phyloP scores from a whole-genome alignment of 2,113 vertebrate genomes.

The Malaclemys terrapin region DNA sequence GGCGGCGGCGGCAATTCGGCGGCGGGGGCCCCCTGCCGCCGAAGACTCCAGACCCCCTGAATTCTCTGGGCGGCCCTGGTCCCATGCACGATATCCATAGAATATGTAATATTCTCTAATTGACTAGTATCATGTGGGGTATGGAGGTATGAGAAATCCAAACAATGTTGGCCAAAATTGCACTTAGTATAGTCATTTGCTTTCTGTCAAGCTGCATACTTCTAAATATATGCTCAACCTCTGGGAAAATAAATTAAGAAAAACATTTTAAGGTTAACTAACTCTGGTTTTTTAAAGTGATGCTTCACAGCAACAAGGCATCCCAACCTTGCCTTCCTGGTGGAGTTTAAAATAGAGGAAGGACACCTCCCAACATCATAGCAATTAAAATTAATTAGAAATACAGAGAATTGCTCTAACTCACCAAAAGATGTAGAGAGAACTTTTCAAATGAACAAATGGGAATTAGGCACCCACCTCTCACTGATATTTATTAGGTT shows the following conservation, averaged over 20 bases:
- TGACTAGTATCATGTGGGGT: not conserved
- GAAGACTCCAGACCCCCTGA: too few species aligned
- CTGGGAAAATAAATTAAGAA: not conserved
- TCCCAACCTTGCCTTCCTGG: not conserved
- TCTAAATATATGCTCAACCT: not conserved
- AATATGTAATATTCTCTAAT: not conserved
- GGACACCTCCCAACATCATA: not conserved
- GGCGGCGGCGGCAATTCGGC: too few species aligned
- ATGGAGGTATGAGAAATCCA: not conserved
- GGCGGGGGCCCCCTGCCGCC: too few species aligned
- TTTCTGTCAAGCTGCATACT: not conserved
- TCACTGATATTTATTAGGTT: not conserved
- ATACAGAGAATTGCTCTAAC: not conserved
- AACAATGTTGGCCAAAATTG: not conserved
- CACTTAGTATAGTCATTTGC: not conserved
- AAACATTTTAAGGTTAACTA: not conserved
- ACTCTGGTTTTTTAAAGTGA: not conserved
- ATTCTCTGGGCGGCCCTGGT: too few species aligned
- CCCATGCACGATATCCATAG: not conserved
- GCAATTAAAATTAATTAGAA: not conserved
- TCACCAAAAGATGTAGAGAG: not conserved
- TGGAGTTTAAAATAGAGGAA: not conserved
- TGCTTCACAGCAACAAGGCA: not conserved
- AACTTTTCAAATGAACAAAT: not conserved
- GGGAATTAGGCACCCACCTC: not conserved